A percentile compares a stretch with the other conserved stretches of the same genome.
Conservation (phyloP, 1,140 invertebrate species). For the Venturia canescens region DNA sequence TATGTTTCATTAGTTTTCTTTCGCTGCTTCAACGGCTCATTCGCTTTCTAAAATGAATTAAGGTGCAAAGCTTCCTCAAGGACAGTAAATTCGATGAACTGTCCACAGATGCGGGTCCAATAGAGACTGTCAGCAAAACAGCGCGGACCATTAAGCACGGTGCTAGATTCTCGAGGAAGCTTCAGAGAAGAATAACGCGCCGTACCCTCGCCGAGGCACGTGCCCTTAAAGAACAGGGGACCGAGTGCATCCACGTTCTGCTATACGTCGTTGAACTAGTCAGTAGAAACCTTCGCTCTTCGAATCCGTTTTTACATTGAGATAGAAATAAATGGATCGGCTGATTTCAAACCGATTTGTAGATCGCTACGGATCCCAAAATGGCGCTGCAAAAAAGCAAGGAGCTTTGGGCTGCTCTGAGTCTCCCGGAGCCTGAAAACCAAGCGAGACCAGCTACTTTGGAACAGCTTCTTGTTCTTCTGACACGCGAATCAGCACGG, state of each 20-base stretch:
- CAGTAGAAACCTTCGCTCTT: slow-evolving; percentile 57
- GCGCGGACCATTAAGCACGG: slow-evolving; percentile 86
- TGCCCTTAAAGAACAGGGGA: slow-evolving; percentile 86
- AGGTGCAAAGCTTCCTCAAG: too few species aligned
- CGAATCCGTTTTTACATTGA: too few species aligned
- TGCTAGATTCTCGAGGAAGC: slow-evolving; percentile 83
- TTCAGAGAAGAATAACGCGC: slow-evolving; percentile 84
- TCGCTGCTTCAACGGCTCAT: too few species aligned
- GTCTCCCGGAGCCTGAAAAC: slow-evolving; percentile 88
- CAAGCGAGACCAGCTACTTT: slow-evolving; percentile 86
- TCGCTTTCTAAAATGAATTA: too few species aligned
- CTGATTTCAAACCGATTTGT: slow-evolving; percentile 38
- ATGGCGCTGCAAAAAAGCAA: slow-evolving; percentile 84
- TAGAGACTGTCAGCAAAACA: slow-evolving; percentile 76
- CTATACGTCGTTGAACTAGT: slow-evolving; percentile 87
- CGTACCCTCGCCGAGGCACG: slow-evolving; percentile 85
- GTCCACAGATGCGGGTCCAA: slow-evolving; percentile 56
- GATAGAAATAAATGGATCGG: background rate
- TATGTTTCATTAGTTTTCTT: too few species aligned
- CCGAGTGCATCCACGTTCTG: slow-evolving; percentile 86
- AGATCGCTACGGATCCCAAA: slow-evolving; percentile 87
- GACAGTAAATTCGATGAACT: background rate
- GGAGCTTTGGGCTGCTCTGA: slow-evolving; percentile 83
- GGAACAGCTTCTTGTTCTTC: slow-evolving; percentile 85
- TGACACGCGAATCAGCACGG: slow-evolving; percentile 85